phyloP scores from a whole-genome alignment of 2,113 vertebrate genomes.

The Hippoglossus stenolepis region DNA sequence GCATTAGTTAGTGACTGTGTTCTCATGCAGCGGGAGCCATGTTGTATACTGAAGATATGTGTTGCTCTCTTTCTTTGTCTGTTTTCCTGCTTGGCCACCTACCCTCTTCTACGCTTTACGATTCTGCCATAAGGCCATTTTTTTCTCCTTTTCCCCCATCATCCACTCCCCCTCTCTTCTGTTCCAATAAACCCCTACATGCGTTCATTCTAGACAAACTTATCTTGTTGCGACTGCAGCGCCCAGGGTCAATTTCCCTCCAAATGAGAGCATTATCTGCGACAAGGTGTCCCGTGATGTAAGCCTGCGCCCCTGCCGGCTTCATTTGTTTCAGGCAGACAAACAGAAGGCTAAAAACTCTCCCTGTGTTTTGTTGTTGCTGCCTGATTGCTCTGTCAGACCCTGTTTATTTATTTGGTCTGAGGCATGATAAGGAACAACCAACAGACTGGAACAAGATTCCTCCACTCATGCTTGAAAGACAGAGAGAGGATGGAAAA shows the following conservation, averaged over 20 bases:
- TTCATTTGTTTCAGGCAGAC: slow-evolving; percentile 72
- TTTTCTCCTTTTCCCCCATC: not conserved
- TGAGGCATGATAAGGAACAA: slow-evolving; percentile 48
- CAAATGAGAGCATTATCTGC: slow-evolving; percentile 77
- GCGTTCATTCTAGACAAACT: slow-evolving; percentile 53
- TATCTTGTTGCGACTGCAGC: slow-evolving; percentile 54
- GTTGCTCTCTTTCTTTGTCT: not conserved
- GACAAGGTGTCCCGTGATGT: slow-evolving; percentile 72
- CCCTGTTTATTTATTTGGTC: slow-evolving; percentile 53
- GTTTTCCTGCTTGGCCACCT: too few relatives aligned
- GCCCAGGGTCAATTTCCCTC: slow-evolving; percentile 74
- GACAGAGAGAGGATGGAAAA: not conserved
- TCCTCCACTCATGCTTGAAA: slow-evolving; percentile 14
- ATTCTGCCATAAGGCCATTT: slow-evolving; percentile 16
- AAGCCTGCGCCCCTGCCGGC: slow-evolving; percentile 54
- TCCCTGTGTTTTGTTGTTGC: slow-evolving; percentile 43
- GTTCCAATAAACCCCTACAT: slow-evolving; percentile 63
- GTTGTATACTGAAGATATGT: not conserved
- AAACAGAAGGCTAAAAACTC: slow-evolving; percentile 64
- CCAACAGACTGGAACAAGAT: slow-evolving; percentile 44
- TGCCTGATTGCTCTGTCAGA: slow-evolving; percentile 66
- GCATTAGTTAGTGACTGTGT: not conserved
- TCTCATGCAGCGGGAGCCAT: not conserved
- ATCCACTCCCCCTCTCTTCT: slow-evolving; percentile 11
- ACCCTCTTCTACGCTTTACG: not conserved